phyloP scores from a whole-genome alignment of 2,797 vertebrate species.

The Hoplostethus atlanticus region DNA sequence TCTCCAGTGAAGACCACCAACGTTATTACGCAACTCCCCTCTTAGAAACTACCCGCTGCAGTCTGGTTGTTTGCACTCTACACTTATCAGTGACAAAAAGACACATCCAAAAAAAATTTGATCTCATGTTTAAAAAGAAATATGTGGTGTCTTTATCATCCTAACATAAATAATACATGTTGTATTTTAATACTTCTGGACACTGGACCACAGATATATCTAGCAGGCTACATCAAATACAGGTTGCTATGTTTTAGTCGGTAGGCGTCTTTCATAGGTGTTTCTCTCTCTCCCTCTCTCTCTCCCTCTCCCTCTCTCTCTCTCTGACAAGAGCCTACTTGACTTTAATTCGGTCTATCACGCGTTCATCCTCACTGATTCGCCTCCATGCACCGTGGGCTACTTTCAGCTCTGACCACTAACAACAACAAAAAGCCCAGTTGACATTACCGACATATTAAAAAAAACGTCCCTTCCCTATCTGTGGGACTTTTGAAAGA shows the following conservation, averaged over 20 bases:
- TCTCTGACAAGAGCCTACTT: slow-evolving; percentile 47
- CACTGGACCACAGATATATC: slow-evolving; percentile 59
- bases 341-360: slow-evolving; percentile 71
- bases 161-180: slow-evolving; percentile 54
- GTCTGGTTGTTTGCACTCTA: slow-evolving; percentile 49
- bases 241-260: slow-evolving; percentile 59
- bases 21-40: slow-evolving; percentile 75
- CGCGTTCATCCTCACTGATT: slow-evolving; percentile 69
- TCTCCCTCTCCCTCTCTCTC: slow-evolving; percentile 27
- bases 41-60: slow-evolving; percentile 43
- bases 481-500: slow-evolving; percentile 45
- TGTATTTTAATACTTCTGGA: slow-evolving; percentile 66
- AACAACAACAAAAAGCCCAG: slow-evolving; percentile 32
- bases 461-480: slow-evolving; percentile 6
- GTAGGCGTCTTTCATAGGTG: slow-evolving; percentile 52
- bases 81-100: background rate
- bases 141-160: slow-evolving; percentile 33
- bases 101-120: slow-evolving; percentile 13
- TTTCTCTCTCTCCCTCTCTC: slow-evolving; percentile 16
- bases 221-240: slow-evolving; percentile 59
- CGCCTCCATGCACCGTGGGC: slow-evolving; percentile 71
- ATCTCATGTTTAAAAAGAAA: slow-evolving; percentile 38
- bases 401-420: slow-evolving; percentile 55
- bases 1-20: slow-evolving; percentile 69
- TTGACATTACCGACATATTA: slow-evolving; percentile 48